phyloP scores from a whole-genome alignment of 2,113 vertebrate species.

The Myotis davidii region DNA sequence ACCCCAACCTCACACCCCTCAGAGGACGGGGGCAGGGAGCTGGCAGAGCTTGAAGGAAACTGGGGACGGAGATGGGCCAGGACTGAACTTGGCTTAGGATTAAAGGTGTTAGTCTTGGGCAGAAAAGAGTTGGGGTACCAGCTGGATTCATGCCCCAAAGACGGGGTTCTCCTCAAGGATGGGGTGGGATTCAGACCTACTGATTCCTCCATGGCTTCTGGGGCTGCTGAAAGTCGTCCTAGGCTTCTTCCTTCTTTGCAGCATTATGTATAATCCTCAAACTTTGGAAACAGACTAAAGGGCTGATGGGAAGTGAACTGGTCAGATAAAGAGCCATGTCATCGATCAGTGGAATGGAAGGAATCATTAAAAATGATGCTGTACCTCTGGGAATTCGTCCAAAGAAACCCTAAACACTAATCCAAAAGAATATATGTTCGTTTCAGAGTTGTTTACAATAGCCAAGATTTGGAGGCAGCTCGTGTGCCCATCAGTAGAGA shows the following conservation, averaged over 20 bases:
- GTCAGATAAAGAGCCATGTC: neutral
- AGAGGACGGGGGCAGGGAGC: neutral
- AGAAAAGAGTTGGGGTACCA: neutral
- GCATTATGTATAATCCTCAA: neutral
- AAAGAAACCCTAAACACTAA: too few relatives aligned
- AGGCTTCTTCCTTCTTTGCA: neutral
- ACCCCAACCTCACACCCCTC: neutral
- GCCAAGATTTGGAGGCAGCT: too few relatives aligned
- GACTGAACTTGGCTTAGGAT: neutral
- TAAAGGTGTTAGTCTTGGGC: fast-evolving
- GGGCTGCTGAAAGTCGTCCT: neutral
- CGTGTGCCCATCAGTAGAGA: too few relatives aligned
- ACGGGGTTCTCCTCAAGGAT: neutral
- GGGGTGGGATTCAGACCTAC: neutral
- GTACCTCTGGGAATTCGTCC: neutral
- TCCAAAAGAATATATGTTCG: too few relatives aligned
- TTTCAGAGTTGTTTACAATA: too few relatives aligned
- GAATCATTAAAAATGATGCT: neutral
- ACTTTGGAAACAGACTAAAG: neutral
- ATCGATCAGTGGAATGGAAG: fast-evolving
- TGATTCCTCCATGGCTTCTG: neutral
- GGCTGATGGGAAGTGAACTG: neutral
- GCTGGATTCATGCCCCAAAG: neutral
- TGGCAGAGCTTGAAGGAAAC: neutral
- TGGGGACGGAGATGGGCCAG: neutral